Conservation (phyloP, 2,113 vertebrate genomes). For the Cromileptes altivelis region DNA sequence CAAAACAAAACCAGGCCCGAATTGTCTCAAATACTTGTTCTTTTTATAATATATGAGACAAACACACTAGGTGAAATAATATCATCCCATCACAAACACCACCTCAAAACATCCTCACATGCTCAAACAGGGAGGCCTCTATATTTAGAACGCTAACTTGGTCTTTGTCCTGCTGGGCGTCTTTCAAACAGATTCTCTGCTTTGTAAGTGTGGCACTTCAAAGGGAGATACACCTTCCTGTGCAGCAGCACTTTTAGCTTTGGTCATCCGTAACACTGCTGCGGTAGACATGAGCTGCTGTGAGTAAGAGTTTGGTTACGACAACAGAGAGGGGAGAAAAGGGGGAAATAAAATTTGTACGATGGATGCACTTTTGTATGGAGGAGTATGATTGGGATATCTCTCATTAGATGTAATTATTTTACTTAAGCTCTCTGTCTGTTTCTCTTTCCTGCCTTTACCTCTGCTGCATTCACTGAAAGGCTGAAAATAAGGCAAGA, state of each 20-base stretch:
- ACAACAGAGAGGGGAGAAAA: neutral
- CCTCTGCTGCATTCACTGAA: neutral
- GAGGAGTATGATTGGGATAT: neutral
- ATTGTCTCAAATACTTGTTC: neutral
- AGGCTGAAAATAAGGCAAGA: neutral
- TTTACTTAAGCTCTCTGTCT: neutral
- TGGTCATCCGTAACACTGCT: slow-evolving; percentile 1
- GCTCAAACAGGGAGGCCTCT: slow-evolving; percentile 54
- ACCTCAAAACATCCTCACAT: slow-evolving; percentile 45
- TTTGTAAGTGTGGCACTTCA: slow-evolving; percentile 58
- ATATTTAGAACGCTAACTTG: slow-evolving; percentile 60
- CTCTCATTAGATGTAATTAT: neutral
- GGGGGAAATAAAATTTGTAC: neutral
- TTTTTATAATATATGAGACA: neutral
- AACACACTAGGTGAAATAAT: neutral
- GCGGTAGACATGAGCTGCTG: slow-evolving; percentile 11
- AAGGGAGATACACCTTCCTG: slow-evolving; percentile 60
- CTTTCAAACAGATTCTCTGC: slow-evolving; percentile 43
- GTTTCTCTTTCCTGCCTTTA: neutral
- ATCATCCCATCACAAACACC: slow-evolving; percentile 2
- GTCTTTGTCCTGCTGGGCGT: slow-evolving; percentile 44
- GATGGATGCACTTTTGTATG: neutral
- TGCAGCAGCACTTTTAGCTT: slow-evolving; percentile 26
- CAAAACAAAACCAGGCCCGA: neutral
- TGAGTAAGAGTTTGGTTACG: slow-evolving; percentile 3